Conservation (phyloP, 2,113 vertebrate species). For the Odocoileus virginianus region DNA sequence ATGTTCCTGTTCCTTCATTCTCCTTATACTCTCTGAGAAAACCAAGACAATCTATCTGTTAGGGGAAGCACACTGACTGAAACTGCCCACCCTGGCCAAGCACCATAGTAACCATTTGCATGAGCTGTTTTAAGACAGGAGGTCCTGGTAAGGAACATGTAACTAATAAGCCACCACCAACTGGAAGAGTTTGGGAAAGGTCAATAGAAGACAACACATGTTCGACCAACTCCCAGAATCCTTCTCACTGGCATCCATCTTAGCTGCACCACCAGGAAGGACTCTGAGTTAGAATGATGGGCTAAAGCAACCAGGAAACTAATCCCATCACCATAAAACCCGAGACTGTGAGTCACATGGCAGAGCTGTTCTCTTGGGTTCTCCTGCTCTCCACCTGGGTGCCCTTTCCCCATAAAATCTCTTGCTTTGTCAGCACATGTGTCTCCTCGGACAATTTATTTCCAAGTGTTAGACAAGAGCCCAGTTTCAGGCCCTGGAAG, state of each 20-base stretch:
- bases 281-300: background rate
- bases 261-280: background rate
- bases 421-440: background rate
- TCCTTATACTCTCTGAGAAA: background rate
- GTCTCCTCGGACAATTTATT: background rate
- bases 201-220: background rate
- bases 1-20: background rate
- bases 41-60: background rate
- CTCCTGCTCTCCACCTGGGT: background rate
- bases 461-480: background rate
- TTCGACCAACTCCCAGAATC: background rate
- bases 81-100: background rate
- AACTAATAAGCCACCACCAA: background rate
- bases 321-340: background rate
- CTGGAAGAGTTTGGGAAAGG: background rate
- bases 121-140: background rate
- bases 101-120: background rate
- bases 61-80: background rate
- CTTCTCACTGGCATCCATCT: background rate
- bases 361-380: background rate
- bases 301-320: background rate
- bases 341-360: background rate
- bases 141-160: background rate
- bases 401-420: background rate
- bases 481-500: background rate